phyloP scores from a whole-genome alignment of 2,113 vertebrate genomes.

The Syngnathus scovelli region DNA sequence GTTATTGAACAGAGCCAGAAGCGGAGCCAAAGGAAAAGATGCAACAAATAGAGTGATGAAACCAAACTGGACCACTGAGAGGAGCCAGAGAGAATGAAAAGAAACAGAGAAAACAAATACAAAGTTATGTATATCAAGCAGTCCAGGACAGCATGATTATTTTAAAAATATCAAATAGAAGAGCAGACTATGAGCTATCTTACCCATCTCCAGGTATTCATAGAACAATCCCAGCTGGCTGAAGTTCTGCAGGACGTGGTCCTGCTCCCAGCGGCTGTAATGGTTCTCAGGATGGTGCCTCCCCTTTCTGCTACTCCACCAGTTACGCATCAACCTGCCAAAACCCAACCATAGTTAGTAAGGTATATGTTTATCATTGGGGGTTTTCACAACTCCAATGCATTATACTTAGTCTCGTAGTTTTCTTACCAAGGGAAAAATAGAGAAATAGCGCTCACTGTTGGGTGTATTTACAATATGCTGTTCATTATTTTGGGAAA shows the following conservation, averaged over 20 bases:
- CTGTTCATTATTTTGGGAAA: too few relatives aligned
- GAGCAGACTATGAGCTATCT: neutral
- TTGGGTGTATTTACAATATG: too few relatives aligned
- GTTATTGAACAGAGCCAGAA: conserved; percentile 92
- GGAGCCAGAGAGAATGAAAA: neutral
- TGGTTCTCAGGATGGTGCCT: conserved; percentile 79
- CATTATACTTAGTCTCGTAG: too few relatives aligned
- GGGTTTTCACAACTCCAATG: neutral
- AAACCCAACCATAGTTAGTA: conserved; percentile 20
- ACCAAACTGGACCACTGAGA: conserved; percentile 90
- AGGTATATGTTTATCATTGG: neutral
- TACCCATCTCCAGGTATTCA: conserved; percentile 98
- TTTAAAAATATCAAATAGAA: neutral
- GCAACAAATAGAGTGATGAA: conserved; percentile 98
- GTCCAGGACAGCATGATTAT: neutral
- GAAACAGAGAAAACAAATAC: neutral
- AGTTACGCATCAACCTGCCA: conserved; percentile 78
- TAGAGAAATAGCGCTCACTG: too few relatives aligned
- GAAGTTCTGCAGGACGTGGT: conserved; percentile 84
- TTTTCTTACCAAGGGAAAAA: too few relatives aligned
- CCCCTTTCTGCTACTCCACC: conserved; percentile 87
- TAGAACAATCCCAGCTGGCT: conserved; percentile 87
- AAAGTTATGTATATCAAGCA: neutral
- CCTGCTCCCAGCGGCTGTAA: conserved; percentile 93
- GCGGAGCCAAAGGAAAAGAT: conserved; percentile 93